phyloP scores from a whole-genome alignment of 2,888 invertebrate species.

The Eremobia ochroleuca region DNA sequence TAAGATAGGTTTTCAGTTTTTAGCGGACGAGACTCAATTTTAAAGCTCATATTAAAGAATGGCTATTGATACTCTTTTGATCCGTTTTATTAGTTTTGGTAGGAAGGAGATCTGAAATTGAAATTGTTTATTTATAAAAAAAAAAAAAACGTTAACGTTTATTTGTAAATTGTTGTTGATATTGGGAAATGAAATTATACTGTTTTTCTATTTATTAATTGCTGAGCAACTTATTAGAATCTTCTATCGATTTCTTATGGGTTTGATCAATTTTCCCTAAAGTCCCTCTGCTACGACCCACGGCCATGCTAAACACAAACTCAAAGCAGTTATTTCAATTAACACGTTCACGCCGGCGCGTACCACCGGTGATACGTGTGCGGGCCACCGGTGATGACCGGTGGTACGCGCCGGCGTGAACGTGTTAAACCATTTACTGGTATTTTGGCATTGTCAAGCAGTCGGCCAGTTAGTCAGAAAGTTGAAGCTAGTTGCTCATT shows the following conservation, averaged over 20 bases:
- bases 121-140: too few species aligned
- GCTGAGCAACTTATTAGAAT: neutral
- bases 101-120: neutral
- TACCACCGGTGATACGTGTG: too few species aligned
- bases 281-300: neutral
- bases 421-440: neutral
- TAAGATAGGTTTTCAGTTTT: slow-evolving; percentile 63
- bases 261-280: neutral
- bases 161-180: slow-evolving; percentile 13
- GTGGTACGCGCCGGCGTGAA: too few species aligned
- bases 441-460: neutral
- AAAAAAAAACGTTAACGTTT: too few species aligned
- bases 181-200: neutral
- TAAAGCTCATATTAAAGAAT: slow-evolving; percentile 41
- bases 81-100: slow-evolving; percentile 48
- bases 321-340: neutral
- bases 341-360: too few species aligned
- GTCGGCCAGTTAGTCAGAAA: too few species aligned
- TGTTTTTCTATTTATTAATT: neutral
- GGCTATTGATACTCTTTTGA: slow-evolving; percentile 39
- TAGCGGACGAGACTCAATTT: slow-evolving; percentile 56
- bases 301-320: neutral
- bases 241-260: neutral
- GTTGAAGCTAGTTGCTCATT: too few species aligned
- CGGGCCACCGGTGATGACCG: too few species aligned